Evolutionary conservation across 2,888 invertebrate species (phyloP).

Genomic region (Graphium colonna): DNA sequence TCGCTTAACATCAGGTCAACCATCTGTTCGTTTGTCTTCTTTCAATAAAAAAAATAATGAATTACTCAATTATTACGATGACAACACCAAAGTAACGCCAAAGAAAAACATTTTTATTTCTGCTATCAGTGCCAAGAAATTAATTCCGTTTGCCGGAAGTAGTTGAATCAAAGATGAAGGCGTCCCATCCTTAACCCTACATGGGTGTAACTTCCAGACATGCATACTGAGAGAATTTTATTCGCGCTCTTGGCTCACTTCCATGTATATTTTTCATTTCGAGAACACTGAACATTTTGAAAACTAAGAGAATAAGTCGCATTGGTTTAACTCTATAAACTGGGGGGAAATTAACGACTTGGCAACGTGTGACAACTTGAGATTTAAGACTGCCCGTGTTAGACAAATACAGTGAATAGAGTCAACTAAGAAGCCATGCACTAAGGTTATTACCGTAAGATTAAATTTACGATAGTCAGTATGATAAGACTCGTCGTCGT

Average conservation of each 20-base stretch:
- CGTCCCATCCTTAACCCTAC: constrained; percentile 6
- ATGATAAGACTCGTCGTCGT: too few relatives aligned
- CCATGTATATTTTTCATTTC: constrained; percentile 22
- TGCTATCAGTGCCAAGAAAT: not conserved
- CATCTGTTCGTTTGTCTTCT: too few relatives aligned
- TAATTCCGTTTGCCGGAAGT: constrained; percentile 3
- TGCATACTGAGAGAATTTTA: constrained; percentile 14
- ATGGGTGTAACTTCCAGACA: constrained; percentile 3
- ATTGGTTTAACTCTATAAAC: constrained; percentile 4
- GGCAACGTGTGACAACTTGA: not conserved
- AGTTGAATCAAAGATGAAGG: constrained; percentile 2
- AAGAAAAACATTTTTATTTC: not conserved
- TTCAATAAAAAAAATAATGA: too few relatives aligned
- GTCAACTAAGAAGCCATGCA: too few relatives aligned
- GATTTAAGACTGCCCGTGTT: not conserved
- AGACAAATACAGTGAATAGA: not conserved
- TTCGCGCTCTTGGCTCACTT: constrained; percentile 17
- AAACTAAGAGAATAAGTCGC: constrained; percentile 15
- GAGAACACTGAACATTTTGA: constrained; percentile 18
- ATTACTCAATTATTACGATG: too few relatives aligned
- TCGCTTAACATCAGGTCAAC: too few relatives aligned
- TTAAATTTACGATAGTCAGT: too few relatives aligned
- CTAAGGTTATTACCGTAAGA: too few relatives aligned
- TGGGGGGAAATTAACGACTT: constrained; percentile 1
- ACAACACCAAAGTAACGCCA: too few relatives aligned